These are phyloP conservation scores for Augochlora pura DNA, from an alignment of 1,140 invertebrate species.

Conservation along the genomic window DNA sequence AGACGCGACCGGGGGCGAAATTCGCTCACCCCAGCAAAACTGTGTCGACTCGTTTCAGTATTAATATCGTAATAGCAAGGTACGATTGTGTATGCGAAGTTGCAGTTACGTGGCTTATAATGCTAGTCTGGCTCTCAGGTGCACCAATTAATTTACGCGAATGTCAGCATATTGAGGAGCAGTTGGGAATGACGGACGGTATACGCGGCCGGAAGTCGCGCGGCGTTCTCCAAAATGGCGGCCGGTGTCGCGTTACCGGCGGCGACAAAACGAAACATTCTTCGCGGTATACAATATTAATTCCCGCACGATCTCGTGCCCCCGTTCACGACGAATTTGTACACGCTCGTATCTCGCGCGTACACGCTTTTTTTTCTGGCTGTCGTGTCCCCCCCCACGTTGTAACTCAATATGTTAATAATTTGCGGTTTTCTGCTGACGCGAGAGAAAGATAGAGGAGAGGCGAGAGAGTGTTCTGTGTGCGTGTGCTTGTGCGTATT, in stretches of 20 bases:
- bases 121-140: slow-evolving; percentile 57
- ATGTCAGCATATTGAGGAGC: slow-evolving; percentile 47
- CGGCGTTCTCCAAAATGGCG: neutral
- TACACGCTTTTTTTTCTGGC: neutral
- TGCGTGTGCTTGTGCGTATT: neutral
- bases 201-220: too few relatives aligned
- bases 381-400: too few relatives aligned
- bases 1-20: neutral
- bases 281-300: neutral
- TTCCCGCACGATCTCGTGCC: neutral
- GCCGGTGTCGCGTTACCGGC: neutral
- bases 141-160: slow-evolving; percentile 47
- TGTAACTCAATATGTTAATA: slow-evolving; percentile 51
- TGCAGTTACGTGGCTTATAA: slow-evolving; percentile 52
- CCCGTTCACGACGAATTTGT: neutral
- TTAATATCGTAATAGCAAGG: slow-evolving; percentile 15
- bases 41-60: slow-evolving; percentile 23
- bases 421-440: slow-evolving; percentile 46
- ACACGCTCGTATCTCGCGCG: neutral
- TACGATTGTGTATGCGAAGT: slow-evolving; percentile 32
- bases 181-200: too few relatives aligned
- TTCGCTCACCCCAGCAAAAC: neutral
- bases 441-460: slow-evolving; percentile 16
- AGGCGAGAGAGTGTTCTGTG: neutral
- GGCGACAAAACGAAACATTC: neutral